Evolutionary conservation across 2,113 vertebrate species (phyloP).

Genomic region (Cheirogaleus medius): DNA sequence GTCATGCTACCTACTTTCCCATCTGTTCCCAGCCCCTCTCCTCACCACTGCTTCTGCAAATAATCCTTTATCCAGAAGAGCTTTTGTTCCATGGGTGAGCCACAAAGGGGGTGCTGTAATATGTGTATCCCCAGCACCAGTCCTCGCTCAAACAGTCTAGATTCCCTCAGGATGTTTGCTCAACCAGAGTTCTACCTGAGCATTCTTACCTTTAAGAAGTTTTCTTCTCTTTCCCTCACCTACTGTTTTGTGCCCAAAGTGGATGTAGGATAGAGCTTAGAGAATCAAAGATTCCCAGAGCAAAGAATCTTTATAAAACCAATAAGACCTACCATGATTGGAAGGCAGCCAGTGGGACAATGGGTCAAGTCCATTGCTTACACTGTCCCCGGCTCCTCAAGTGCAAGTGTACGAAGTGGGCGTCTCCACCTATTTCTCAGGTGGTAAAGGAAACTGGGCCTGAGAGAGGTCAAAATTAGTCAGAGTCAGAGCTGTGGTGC

Average conservation of each 20-base stretch:
- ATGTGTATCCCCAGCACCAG: not conserved
- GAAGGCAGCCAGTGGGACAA: not conserved
- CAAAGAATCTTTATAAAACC: not conserved
- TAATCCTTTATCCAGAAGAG: not conserved
- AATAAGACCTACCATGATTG: not conserved
- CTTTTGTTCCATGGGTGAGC: not conserved
- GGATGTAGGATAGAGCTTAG: not conserved
- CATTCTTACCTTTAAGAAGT: too few relatives aligned
- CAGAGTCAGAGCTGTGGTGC: not conserved
- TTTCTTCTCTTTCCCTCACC: not conserved
- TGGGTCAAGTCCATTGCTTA: not conserved
- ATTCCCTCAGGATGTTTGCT: not conserved
- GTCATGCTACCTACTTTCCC: not conserved
- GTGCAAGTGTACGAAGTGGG: not conserved
- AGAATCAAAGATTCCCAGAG: not conserved
- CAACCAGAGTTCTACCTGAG: too few relatives aligned
- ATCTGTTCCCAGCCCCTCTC: not conserved
- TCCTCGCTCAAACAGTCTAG: not conserved
- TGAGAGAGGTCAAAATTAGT: not conserved
- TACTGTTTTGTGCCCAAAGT: not conserved
- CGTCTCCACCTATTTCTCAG: not conserved
- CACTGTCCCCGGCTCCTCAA: not conserved
- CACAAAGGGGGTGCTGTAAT: not conserved
- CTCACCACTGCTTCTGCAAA: not conserved
- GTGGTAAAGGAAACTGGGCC: not conserved